A percentile compares a stretch with the other conserved stretches of the same genome.
phyloP scores from a whole-genome alignment of 2,888 invertebrate species.

The Tinea semifulvella region DNA sequence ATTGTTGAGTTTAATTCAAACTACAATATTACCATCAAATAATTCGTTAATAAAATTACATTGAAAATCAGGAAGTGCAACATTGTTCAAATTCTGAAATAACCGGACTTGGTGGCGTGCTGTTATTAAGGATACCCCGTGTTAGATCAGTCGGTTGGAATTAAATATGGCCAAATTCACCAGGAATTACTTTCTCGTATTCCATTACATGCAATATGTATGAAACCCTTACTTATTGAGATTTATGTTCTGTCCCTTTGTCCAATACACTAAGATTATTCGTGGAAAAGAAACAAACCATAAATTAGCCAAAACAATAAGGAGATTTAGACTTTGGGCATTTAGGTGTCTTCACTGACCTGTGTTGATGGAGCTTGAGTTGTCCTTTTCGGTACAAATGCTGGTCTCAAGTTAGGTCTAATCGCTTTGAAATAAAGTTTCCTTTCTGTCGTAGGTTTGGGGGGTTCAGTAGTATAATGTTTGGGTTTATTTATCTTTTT shows the following conservation, averaged over 20 bases:
- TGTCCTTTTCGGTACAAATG: conserved; percentile 46
- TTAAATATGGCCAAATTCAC: conserved; percentile 41
- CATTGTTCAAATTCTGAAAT: not conserved
- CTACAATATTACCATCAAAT: conserved; percentile 33
- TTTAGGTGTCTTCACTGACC: conserved; percentile 25
- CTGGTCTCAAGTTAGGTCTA: conserved; percentile 46
- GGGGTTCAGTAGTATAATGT: conserved; percentile 44
- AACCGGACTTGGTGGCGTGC: not conserved
- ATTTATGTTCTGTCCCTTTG: no score
- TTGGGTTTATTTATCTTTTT: conserved; percentile 30
- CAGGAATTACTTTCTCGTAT: conserved; percentile 19
- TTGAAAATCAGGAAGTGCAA: not conserved
- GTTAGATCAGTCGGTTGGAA: conserved; percentile 21
- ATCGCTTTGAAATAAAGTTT: conserved; percentile 46
- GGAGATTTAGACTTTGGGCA: not conserved
- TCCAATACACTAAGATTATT: no score
- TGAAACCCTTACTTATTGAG: no score
- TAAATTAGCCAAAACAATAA: no score
- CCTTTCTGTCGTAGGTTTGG: conserved; percentile 45
- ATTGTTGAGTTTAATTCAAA: conserved; percentile 29
- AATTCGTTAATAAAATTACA: not conserved
- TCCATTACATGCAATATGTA: no score
- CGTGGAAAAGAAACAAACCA: no score
- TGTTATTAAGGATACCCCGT: not conserved
- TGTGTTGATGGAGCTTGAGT: conserved; percentile 34